A percentile compares a stretch with the other conserved stretches of the same genome.
phyloP scores from a whole-genome alignment of 2,797 vertebrate species.

The Hipposideros larvatus region DNA sequence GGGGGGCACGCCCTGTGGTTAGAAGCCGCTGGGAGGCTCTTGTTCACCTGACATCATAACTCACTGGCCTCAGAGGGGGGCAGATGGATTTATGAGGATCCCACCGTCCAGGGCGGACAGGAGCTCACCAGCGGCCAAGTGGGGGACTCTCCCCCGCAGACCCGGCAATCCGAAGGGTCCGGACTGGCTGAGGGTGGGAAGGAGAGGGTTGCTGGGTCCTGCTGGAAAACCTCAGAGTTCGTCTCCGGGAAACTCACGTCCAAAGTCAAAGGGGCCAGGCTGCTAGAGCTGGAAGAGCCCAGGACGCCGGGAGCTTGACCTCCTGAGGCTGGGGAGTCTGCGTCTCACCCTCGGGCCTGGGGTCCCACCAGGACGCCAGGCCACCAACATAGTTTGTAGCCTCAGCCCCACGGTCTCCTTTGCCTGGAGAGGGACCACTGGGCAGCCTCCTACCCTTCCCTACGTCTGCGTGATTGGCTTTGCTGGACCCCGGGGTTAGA shows the following conservation, averaged over 20 bases:
- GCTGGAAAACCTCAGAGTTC: not conserved
- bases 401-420: not conserved
- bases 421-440: not conserved
- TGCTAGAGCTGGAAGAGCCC: not conserved
- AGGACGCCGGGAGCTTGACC: not conserved
- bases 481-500: not conserved
- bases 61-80: slow-evolving; percentile 1
- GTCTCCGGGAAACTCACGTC: not conserved
- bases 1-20: not conserved
- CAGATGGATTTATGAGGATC: slow-evolving; percentile 9
- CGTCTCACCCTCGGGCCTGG: not conserved
- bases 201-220: not conserved
- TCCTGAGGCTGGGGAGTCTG: too few species aligned
- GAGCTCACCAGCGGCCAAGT: not conserved
- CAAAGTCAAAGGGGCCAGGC: not conserved
- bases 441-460: not conserved
- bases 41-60: not conserved
- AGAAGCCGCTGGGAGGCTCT: not conserved
- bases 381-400: not conserved
- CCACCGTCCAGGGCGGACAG: not conserved
- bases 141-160: not conserved
- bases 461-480: not conserved
- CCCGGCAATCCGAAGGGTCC: not conserved
- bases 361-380: not conserved
- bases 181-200: not conserved